A percentile compares a stretch with the other conserved stretches of the same genome.
These are phyloP conservation scores for Apogon talboti DNA, from an alignment of 2,797 vertebrate genomes.

Conservation along the genomic window DNA sequence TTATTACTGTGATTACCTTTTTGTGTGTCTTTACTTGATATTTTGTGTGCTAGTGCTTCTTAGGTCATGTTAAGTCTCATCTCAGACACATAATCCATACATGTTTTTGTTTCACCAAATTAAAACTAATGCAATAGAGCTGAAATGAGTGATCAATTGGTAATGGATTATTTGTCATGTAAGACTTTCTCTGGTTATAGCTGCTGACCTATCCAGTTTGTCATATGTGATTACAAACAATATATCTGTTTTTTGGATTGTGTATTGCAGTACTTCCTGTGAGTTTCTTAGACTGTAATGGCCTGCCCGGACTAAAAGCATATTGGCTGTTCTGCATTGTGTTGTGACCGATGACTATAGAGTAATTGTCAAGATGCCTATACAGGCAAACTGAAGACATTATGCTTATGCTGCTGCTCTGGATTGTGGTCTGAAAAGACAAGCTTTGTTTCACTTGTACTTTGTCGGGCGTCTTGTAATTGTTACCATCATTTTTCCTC, in stretches of 20 bases:
- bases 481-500: conserved; percentile 82
- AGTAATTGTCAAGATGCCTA: conserved; percentile 39
- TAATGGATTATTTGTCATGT: no score
- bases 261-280: conserved; percentile 12
- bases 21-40: conserved; percentile 1
- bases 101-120: no score
- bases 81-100: background rate
- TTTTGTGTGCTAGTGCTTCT: conserved; percentile 3
- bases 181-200: conserved; percentile 7
- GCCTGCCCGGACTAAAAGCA: conserved; percentile 49
- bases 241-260: conserved; percentile 34
- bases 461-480: conserved; percentile 78
- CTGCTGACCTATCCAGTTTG: no score
- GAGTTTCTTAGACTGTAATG: conserved; percentile 46
- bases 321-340: conserved; percentile 53
- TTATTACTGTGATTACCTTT: background rate
- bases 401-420: conserved; percentile 58
- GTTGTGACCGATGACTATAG: conserved; percentile 40
- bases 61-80: conserved; percentile 9
- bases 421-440: conserved; percentile 59
- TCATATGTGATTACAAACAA: conserved; percentile 16
- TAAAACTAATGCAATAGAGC: no score
- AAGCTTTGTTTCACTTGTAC: conserved; percentile 50
- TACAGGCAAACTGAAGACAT: conserved; percentile 45
- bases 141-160: no score